A percentile compares a stretch with the other conserved stretches of the same genome.
phyloP scores from a whole-genome alignment of 2,888 invertebrate genomes.

The Meandrusa payeni region DNA sequence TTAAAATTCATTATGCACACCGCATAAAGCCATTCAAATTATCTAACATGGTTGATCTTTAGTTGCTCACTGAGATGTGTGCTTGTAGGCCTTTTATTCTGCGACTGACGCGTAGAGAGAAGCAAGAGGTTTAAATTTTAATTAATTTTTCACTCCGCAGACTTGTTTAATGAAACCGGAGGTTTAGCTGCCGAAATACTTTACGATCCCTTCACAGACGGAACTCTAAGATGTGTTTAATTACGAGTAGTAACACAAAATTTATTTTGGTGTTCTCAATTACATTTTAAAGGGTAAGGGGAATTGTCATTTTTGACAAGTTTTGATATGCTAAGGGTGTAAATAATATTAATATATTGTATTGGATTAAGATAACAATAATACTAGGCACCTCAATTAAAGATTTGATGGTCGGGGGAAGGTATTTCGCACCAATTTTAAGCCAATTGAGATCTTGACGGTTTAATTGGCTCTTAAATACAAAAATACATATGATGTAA shows the following conservation, averaged over 20 bases:
- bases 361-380: no score
- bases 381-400: no score
- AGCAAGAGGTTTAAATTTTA: conserved; percentile 70
- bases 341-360: no score
- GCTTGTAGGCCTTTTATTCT: conserved; percentile 57
- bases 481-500: no score
- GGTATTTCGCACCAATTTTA: no score
- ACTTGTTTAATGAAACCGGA: conserved; percentile 62
- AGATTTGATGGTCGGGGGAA: no score
- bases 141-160: conserved; percentile 75
- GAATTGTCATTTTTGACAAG: conserved; percentile 5
- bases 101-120: conserved; percentile 53
- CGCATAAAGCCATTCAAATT: conserved; percentile 66
- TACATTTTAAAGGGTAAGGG: conserved; percentile 23
- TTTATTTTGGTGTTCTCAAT: conserved; percentile 43
- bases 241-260: conserved; percentile 52
- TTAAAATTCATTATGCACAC: conserved; percentile 32
- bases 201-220: conserved; percentile 53
- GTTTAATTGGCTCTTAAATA: no score
- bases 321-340: conserved; percentile 1
- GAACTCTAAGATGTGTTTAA: conserved; percentile 58
- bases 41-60: conserved; percentile 71
- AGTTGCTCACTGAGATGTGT: conserved; percentile 71
- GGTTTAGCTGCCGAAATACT: conserved; percentile 69
- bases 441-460: no score